A percentile compares a stretch with the other conserved stretches of the same genome.
Conservation (phyloP, 2,888 invertebrate species). For the Pelosia muscerda region DNA sequence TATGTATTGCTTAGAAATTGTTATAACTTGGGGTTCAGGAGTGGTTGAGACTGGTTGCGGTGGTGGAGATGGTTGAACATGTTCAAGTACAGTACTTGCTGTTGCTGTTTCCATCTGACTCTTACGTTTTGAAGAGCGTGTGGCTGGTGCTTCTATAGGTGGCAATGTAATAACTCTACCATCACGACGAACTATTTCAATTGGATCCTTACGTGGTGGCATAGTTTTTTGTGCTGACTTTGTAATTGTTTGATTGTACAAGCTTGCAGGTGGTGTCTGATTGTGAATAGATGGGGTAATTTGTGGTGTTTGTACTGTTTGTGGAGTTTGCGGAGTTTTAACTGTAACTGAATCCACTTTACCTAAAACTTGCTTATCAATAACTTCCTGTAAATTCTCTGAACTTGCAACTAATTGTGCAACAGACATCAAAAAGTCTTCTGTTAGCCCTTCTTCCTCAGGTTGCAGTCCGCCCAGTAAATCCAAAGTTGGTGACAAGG, state of each 20-base stretch:
- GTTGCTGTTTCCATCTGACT: slow-evolving; percentile 73
- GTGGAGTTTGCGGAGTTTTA: slow-evolving; percentile 49
- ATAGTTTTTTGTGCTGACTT: slow-evolving; percentile 66
- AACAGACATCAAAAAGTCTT: slow-evolving; percentile 91
- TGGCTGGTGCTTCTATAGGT: slow-evolving; percentile 94
- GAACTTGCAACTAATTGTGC: slow-evolving; percentile 90
- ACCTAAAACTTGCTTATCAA: slow-evolving; percentile 89
- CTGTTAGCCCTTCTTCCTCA: slow-evolving; percentile 89
- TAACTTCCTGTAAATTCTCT: slow-evolving; percentile 90
- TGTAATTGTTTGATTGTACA: slow-evolving; percentile 65
- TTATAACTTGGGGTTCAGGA: slow-evolving; percentile 67
- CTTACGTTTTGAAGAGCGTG: slow-evolving; percentile 90
- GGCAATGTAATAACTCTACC: slow-evolving; percentile 92
- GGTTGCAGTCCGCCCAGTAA: slow-evolving; percentile 87
- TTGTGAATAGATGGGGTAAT: slow-evolving; percentile 55
- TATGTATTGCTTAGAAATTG: slow-evolving; percentile 74
- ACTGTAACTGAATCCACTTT: slow-evolving; percentile 72
- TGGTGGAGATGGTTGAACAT: slow-evolving; percentile 43
- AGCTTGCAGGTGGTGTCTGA: slow-evolving; percentile 52
- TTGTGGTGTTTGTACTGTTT: slow-evolving; percentile 36
- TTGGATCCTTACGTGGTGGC: slow-evolving; percentile 85
- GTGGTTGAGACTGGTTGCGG: slow-evolving; percentile 51
- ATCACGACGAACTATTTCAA: slow-evolving; percentile 91
- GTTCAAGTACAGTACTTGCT: slow-evolving; percentile 42
- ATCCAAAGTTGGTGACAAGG: slow-evolving; percentile 87